Evolutionary conservation across 2,888 invertebrate species (phyloP), one percentile per base, ranked within the genome.

Genomic region (Abscondita cerata): DNA sequence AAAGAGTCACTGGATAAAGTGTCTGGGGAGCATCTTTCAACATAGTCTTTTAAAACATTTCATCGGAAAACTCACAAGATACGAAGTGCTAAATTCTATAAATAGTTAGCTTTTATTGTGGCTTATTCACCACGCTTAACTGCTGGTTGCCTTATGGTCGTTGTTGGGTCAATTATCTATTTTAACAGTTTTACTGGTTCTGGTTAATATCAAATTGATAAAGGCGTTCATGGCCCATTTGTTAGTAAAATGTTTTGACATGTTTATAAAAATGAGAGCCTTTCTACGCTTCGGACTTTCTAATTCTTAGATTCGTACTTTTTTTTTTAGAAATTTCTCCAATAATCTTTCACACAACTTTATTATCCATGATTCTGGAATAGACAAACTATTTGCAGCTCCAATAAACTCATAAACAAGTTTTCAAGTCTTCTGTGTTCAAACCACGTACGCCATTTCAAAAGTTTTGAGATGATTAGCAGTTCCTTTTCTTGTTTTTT

Each of bases 161-260:
- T 40, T n/a, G n/a, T 36, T 13, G 15, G 40, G 13, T 40, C 40
- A 40, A 40, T 40, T 40, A 40, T 40, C 15, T 40, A 3, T 15
- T 40, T 40, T 40, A 15, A 15, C 15, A 8, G 13, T 36, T 36
- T 4, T 6, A 36, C 36, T 6, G 36, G 12, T 40, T 15, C 40
- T 40, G 40, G 12, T 36, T 40, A 8, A 15, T 40, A 12, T 15
- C 12, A 40, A 40, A 13, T 13, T 12, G 15, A 40, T 34, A 64
- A 36, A 61, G 38, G 61, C 70, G 57, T 20, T 61, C 33, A 70
- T 57, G 46, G 72, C 63, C 31, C 64, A 59, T 67, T 70, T 62
- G 41, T 72, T 61, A 56, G 75, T 73, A 73, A 57, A 74, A 72
- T 72, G 15, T 51, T 18, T 48, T 41, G 9, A 57, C 31, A 18